Conservation (phyloP, 2,888 invertebrate species). For the Drosophila antonietae region DNA sequence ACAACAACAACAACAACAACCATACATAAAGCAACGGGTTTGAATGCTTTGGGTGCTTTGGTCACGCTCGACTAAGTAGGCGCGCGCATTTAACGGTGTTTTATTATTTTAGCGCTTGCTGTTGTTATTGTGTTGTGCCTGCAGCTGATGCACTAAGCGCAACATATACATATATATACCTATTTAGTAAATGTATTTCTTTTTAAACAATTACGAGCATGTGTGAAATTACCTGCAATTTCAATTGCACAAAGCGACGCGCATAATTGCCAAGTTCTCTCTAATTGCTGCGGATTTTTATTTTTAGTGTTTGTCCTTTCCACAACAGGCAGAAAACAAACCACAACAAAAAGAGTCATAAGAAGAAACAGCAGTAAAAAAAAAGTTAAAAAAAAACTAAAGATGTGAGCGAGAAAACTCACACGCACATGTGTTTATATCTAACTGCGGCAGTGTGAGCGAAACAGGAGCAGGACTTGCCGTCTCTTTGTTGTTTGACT, state of each 20-base stretch:
- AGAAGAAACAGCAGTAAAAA: background rate
- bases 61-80: conserved; percentile 40
- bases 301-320: conserved; percentile 24
- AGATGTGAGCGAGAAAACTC: conserved; percentile 1
- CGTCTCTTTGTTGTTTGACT: conserved; percentile 48
- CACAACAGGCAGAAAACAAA: background rate
- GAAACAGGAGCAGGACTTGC: conserved; percentile 25
- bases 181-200: conserved; percentile 8
- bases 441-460: background rate
- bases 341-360: background rate
- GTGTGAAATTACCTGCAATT: conserved; percentile 48
- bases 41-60: conserved; percentile 38
- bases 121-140: background rate
- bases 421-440: conserved; percentile 8
- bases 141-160: conserved; percentile 26
- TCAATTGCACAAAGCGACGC: conserved; percentile 28
- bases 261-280: conserved; percentile 19
- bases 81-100: conserved; percentile 52
- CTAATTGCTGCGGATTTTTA: conserved; percentile 9
- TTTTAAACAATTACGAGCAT: conserved; percentile 33
- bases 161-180: conserved; percentile 21
- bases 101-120: conserved; percentile 41
- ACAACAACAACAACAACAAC: conserved; percentile 9
- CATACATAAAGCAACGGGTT: conserved; percentile 4
- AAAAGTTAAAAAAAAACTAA: background rate